phyloP scores from a whole-genome alignment of 2,888 invertebrate genomes.

The Chromoteleia sp. region DNA sequence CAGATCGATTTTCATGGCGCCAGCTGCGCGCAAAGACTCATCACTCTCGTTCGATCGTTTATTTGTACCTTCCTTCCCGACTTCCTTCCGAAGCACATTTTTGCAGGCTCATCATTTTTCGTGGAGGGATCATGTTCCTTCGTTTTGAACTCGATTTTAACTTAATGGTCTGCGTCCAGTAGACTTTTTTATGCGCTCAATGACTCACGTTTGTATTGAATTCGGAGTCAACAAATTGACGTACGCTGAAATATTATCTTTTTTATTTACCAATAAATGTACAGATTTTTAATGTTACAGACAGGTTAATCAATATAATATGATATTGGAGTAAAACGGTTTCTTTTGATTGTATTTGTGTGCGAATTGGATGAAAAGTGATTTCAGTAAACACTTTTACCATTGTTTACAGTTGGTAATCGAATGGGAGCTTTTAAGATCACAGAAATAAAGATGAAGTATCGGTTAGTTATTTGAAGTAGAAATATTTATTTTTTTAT shows the following conservation, averaged over 20 bases:
- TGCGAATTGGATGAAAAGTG: no score
- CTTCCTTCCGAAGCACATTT: slow-evolving; percentile 53
- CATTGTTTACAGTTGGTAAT: no score
- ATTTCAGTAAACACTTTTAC: no score
- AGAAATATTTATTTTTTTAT: no score
- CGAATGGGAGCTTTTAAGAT: no score
- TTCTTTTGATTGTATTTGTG: no score
- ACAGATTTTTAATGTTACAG: no score
- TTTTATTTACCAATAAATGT: no score
- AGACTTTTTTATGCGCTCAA: slow-evolving; percentile 4
- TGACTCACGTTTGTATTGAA: neutral
- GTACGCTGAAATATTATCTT: neutral
- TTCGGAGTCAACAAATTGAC: neutral
- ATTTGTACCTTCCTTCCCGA: slow-evolving; percentile 51
- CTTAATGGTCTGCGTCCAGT: slow-evolving; percentile 1
- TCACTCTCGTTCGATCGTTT: slow-evolving; percentile 63
- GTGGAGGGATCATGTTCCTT: neutral
- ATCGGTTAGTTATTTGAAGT: no score
- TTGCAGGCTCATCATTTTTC: slow-evolving; percentile 34
- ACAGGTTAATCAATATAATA: no score
- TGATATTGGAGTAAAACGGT: no score
- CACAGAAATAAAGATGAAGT: no score
- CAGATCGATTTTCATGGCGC: slow-evolving; percentile 77
- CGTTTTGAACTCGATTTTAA: neutral
- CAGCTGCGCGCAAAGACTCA: slow-evolving; percentile 71